phyloP scores from a whole-genome alignment of 2,797 vertebrate genomes.

The Protosalanx chinensis region DNA sequence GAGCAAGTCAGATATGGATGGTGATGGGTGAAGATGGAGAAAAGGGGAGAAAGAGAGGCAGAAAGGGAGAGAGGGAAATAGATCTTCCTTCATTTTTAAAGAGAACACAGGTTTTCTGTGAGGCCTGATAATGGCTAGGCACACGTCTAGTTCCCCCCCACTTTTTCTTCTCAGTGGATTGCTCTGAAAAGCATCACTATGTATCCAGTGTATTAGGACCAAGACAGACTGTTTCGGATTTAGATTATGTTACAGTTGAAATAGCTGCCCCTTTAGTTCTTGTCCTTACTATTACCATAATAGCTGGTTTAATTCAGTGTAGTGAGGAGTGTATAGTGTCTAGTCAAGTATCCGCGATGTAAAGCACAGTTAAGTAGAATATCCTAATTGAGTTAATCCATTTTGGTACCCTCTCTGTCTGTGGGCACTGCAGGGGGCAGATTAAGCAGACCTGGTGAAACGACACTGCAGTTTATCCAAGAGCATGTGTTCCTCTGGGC shows the following conservation, averaged over 20 bases:
- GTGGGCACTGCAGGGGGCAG: conserved; percentile 24
- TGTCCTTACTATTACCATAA: no score
- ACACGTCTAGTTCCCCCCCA: background rate
- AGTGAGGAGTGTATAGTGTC: background rate
- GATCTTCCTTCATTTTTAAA: conserved; percentile 53
- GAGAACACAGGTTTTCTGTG: conserved; percentile 39
- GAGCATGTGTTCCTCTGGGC: conserved; percentile 1
- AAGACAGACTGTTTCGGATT: no score
- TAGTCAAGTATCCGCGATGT: conserved; percentile 22
- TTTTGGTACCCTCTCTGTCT: conserved; percentile 35
- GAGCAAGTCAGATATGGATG: no score
- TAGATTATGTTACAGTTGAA: no score
- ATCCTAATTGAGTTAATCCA: conserved; percentile 44
- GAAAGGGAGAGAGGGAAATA: background rate
- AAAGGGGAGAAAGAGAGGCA: background rate
- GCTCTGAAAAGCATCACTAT: background rate
- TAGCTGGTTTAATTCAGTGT: no score
- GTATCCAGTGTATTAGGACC: background rate
- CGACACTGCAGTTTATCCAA: conserved; percentile 13
- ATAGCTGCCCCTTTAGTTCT: no score
- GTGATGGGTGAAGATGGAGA: no score
- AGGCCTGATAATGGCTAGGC: conserved; percentile 54
- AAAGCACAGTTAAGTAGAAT: conserved; percentile 39
- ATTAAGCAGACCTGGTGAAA: conserved; percentile 45
- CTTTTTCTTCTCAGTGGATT: background rate